Evolutionary conservation across 2,113 vertebrate species (phyloP), one percentile per base, ranked within the genome.

Genomic region (Seriola dumerili): DNA sequence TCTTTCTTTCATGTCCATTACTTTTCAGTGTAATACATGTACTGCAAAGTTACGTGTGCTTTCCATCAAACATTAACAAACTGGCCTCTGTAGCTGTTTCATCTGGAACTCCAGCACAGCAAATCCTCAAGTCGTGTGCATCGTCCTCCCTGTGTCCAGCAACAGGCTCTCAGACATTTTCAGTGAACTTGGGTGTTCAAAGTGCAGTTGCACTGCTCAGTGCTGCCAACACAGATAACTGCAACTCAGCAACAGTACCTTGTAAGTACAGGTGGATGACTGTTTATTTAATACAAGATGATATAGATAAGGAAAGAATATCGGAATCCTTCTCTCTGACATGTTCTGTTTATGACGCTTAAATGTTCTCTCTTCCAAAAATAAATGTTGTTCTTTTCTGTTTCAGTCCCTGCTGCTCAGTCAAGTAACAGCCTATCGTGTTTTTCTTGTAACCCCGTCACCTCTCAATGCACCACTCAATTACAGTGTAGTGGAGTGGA

Each of bases 61-160:
- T 44, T 34, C 6, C 4, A 46, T 29, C n/a, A n/a, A 9, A 64
- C 17, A 4, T n/a, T 6, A 77, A 66, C 42, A 52, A 66, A 66
- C n/a, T 76, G 17, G 40, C 14, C 55, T 52, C 34, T 68, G 17
- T 2, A 81, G 80, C 12, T 1, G 17, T 2, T 55, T 44, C 25
- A 63, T 17, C 3, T 44, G 72, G 64, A 42, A 23, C 0, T 5
- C 0, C 4, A 16, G 0, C 0, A 0, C n/a, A 2, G 17, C 46
- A 57, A 38, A 36, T 70, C 38, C 40, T 13, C 65, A 76, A 64
- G 21, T 4, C 14, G 1, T 82, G 72, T 64, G 72, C 65, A 25
- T 0, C 65, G 1, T 17, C 57, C 23, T 34, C 72, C 21, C 19
- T 63, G 65, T 82, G 80, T 82, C 57, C 57, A 44, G 8, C 2